These are phyloP conservation scores for Ptychadena robeensis DNA, from an alignment of 2,797 vertebrate genomes.

Conservation along the genomic window DNA sequence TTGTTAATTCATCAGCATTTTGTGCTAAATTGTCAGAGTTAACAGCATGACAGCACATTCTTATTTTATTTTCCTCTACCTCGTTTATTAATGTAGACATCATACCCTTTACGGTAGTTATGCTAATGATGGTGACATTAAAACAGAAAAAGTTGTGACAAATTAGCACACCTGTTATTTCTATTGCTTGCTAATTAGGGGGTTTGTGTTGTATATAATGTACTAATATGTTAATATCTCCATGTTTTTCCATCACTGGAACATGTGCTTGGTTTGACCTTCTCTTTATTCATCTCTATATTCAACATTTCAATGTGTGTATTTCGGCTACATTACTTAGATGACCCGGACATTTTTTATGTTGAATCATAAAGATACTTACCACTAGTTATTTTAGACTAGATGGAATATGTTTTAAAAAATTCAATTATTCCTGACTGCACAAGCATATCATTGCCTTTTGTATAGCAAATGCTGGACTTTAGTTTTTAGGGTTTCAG, in stretches of 20 bases:
- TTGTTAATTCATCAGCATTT: not conserved
- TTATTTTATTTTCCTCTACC: not conserved
- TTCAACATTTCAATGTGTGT: not conserved
- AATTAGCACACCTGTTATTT: conserved; percentile 4
- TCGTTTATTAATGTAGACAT: not conserved
- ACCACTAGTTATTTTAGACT: not conserved
- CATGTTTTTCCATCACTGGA: not conserved
- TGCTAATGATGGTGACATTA: not conserved
- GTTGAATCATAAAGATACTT: not conserved
- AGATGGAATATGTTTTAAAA: no score
- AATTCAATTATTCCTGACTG: no score
- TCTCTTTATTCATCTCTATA: conserved; percentile 8
- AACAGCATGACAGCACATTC: not conserved
- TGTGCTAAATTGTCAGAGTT: not conserved
- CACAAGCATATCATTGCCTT: not conserved
- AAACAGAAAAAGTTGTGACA: not conserved
- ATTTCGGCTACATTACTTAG: not conserved
- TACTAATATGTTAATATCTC: not conserved
- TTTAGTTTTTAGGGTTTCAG: no score
- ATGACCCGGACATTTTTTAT: not conserved
- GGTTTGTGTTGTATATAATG: conserved; percentile 1
- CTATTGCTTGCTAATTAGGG: not conserved
- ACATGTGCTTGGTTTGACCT: conserved; percentile 8
- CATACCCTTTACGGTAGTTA: not conserved
- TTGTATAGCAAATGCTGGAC: no score